These are phyloP conservation scores for Tineola bisselliella DNA, from an alignment of 2,888 invertebrate genomes.

Conservation along the genomic window DNA sequence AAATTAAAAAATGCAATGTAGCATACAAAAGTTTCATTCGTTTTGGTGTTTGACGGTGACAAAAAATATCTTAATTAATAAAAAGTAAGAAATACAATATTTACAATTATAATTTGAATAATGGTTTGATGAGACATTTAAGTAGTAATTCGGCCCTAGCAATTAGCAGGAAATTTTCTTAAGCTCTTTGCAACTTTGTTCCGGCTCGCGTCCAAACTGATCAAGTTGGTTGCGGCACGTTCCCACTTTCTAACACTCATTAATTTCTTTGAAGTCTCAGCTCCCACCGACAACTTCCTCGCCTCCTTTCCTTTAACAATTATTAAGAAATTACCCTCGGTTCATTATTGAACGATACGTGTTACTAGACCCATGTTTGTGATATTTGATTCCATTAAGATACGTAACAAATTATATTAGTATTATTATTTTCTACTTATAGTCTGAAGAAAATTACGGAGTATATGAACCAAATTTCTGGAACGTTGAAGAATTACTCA, in stretches of 20 bases:
- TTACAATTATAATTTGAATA: constrained; percentile 33
- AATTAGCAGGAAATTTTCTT: constrained; percentile 54
- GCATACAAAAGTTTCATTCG: too few relatives aligned
- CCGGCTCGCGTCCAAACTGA: constrained; percentile 66
- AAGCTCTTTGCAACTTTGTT: constrained; percentile 56
- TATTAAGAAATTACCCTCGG: constrained; percentile 45
- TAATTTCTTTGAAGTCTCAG: constrained; percentile 63
- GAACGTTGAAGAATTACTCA: too few relatives aligned
- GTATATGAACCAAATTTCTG: too few relatives aligned
- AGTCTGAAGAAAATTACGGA: neutral
- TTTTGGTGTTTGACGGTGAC: too few relatives aligned
- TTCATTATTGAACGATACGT: constrained; percentile 10
- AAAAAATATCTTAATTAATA: neutral
- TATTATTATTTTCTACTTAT: neutral
- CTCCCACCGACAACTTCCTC: constrained; percentile 44
- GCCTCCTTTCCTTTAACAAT: constrained; percentile 51
- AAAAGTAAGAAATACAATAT: constrained; percentile 21
- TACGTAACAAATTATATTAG: neutral
- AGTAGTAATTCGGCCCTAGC: constrained; percentile 33
- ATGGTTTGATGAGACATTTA: constrained; percentile 31
- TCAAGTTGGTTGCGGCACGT: constrained; percentile 56
- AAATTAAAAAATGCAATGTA: neutral
- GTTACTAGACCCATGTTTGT: neutral
- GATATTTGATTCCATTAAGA: constrained; percentile 17
- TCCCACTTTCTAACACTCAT: constrained; percentile 63